Percentiles rank a stretch among this genome's conserved stretches.
Conservation (phyloP, 2,113 vertebrate species). For the Dipodomys spectabilis region DNA sequence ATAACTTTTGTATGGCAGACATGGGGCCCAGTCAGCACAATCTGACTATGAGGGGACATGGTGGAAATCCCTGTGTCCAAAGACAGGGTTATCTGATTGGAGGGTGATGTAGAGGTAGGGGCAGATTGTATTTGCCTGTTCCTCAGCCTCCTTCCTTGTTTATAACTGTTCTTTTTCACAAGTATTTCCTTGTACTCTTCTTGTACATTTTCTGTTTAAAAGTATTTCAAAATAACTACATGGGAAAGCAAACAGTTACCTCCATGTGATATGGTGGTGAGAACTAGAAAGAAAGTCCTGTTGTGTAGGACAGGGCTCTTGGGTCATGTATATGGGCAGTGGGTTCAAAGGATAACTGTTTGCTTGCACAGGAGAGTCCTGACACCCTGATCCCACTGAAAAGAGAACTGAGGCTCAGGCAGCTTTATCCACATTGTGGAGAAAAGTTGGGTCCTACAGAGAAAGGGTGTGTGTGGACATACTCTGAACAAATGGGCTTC, state of each 20-base stretch:
- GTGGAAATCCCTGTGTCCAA: background rate
- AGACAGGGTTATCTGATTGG: background rate
- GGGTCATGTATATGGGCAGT: background rate
- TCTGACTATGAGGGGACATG: background rate
- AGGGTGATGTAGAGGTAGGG: no score
- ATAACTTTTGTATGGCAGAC: background rate
- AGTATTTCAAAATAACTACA: background rate
- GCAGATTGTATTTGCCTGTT: background rate
- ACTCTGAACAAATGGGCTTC: background rate
- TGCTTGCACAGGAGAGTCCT: background rate
- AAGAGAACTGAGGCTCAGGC: background rate
- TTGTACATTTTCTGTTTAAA: background rate
- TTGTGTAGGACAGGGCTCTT: background rate
- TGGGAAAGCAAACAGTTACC: background rate
- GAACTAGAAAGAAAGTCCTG: background rate
- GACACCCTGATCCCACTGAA: background rate
- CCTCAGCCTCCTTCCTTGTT: background rate
- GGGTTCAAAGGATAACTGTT: background rate
- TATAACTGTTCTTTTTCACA: background rate
- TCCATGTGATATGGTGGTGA: background rate
- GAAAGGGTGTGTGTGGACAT: background rate
- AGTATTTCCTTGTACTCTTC: background rate
- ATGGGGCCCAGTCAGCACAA: fast-evolving
- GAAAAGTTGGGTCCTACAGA: background rate
- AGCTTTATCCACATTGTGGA: background rate